phyloP scores from a whole-genome alignment of 2,888 invertebrate genomes.

The Latrodectus elegans region DNA sequence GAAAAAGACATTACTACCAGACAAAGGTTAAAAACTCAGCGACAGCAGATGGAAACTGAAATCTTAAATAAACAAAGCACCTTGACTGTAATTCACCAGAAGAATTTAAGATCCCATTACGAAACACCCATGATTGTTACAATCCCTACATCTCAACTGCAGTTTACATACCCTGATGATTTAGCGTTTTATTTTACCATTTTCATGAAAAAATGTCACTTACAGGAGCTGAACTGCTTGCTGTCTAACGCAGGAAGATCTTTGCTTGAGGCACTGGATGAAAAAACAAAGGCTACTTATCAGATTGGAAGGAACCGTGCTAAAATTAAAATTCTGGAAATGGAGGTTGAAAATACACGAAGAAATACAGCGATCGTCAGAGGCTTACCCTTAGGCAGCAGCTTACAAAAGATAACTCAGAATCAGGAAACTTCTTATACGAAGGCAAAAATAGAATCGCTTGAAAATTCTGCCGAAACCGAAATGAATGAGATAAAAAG shows the following conservation, averaged over 20 bases:
- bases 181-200: constrained; percentile 13
- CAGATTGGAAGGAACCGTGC: constrained; percentile 33
- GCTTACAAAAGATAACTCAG: constrained; percentile 32
- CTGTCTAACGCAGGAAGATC: constrained; percentile 3
- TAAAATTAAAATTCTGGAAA: constrained; percentile 1
- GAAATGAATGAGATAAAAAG: constrained; percentile 34
- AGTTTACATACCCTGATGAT: constrained; percentile 27
- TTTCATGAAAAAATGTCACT: constrained; percentile 17
- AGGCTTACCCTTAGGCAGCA: constrained; percentile 23
- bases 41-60: neutral
- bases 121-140: constrained; percentile 21
- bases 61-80: neutral
- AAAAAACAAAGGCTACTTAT: neutral
- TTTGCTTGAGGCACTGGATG: constrained; percentile 4
- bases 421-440: constrained; percentile 21
- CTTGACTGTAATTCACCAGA: neutral
- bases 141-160: constrained; percentile 10
- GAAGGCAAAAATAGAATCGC: constrained; percentile 17
- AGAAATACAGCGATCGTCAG: constrained; percentile 7
- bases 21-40: neutral
- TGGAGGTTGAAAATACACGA: constrained; percentile 4
- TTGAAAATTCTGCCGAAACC: constrained; percentile 23
- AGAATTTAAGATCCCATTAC: constrained; percentile 3
- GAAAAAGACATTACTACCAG: neutral
- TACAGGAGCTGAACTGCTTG: constrained; percentile 24